Conservation (phyloP, 2,113 vertebrate genomes). For the Neolamprologus cancellatus region DNA sequence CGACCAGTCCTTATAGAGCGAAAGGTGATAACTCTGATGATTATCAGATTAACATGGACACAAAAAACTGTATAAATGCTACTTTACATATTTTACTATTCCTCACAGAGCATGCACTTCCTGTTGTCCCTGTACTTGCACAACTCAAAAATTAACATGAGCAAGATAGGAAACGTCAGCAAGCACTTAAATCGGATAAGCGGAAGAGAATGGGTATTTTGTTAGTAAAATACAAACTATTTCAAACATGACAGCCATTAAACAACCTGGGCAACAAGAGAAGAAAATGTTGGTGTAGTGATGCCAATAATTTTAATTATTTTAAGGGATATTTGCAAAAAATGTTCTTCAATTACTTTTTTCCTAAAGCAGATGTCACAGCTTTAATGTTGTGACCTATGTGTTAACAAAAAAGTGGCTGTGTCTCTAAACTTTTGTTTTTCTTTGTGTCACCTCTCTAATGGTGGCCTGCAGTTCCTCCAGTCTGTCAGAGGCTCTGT, state of each 20-base stretch:
- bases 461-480: slow-evolving; percentile 59
- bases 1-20: neutral
- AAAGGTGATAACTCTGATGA: neutral
- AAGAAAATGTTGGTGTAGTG: neutral
- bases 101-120: neutral
- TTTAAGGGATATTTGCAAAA: neutral
- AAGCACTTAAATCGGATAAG: neutral
- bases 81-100: neutral
- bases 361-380: neutral
- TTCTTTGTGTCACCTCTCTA: slow-evolving; percentile 45
- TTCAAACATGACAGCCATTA: neutral
- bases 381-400: neutral
- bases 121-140: neutral
- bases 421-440: neutral
- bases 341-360: neutral
- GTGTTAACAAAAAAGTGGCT: neutral
- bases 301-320: neutral
- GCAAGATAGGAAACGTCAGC: neutral
- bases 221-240: neutral
- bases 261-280: neutral
- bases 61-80: neutral
- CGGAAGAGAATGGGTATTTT: neutral
- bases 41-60: neutral
- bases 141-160: neutral
- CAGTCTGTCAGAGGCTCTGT: slow-evolving; percentile 48